These are phyloP conservation scores for Hedya salicella DNA, from an alignment of 2,888 invertebrate species.

Conservation along the genomic window DNA sequence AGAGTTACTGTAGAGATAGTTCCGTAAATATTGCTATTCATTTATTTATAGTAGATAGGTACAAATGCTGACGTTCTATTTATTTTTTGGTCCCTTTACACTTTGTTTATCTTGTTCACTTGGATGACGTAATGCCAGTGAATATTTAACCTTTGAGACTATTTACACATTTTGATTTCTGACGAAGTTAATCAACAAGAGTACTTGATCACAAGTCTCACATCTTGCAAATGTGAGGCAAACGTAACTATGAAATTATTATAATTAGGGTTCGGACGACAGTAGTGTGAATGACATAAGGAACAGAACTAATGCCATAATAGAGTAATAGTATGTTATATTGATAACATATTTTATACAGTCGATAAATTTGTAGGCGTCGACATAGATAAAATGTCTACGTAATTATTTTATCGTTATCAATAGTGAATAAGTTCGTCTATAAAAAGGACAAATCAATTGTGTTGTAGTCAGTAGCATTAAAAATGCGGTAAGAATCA, in stretches of 20 bases:
- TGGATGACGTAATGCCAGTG: neutral
- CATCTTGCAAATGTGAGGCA: neutral
- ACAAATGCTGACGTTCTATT: constrained; percentile 26
- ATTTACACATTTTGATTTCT: constrained; percentile 13
- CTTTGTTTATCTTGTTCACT: constrained; percentile 28
- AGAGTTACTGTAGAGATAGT: constrained; percentile 39
- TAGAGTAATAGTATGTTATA: too few species aligned
- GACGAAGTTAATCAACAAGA: constrained; percentile 18
- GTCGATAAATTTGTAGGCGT: too few species aligned
- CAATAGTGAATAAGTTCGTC: too few species aligned
- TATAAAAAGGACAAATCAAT: too few species aligned
- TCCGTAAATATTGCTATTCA: constrained; percentile 18
- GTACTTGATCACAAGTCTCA: constrained; percentile 18
- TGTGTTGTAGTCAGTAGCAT: too few species aligned
- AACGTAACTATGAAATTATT: neutral
- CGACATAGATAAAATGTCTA: too few species aligned
- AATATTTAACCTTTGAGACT: constrained; percentile 10
- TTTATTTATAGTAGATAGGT: constrained; percentile 30
- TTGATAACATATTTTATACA: too few species aligned
- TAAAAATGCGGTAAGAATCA: too few species aligned
- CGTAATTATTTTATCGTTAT: too few species aligned
- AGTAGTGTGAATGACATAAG: too few species aligned
- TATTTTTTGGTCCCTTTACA: constrained; percentile 39
- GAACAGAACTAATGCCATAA: too few species aligned
- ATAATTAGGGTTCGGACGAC: too few species aligned